Percentiles rank a stretch among this genome's conserved stretches.
Conservation (phyloP, 2,113 vertebrate genomes). For the Dermatemys mawii region DNA sequence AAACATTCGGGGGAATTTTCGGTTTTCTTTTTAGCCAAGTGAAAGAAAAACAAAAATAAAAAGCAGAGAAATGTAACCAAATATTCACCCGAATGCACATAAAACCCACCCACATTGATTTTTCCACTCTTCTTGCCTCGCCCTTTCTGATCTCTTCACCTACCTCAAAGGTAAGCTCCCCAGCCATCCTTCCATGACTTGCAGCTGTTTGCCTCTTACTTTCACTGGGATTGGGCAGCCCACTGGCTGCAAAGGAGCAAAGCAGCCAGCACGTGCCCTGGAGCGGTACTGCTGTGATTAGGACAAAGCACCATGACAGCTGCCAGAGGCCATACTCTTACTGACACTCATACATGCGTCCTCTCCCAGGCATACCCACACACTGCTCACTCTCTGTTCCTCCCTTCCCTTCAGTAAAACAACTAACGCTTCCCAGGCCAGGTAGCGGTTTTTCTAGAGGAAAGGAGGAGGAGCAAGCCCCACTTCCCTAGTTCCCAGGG, state of each 20-base stretch:
- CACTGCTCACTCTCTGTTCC: rapidly evolving
- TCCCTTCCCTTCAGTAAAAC: not conserved
- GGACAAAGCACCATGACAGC: rapidly evolving
- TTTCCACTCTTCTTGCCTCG: not conserved
- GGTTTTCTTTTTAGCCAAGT: not conserved
- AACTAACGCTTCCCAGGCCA: not conserved
- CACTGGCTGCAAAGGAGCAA: rapidly evolving
- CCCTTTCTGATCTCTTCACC: not conserved
- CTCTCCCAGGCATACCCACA: not conserved
- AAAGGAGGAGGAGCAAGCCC: not conserved
- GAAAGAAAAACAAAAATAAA: not conserved
- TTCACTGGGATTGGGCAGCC: not conserved
- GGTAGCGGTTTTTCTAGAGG: not conserved
- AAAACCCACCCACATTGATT: not conserved
- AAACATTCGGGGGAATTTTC: not conserved
- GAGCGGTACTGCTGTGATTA: not conserved
- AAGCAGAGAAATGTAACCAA: not conserved
- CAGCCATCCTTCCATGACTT: not conserved
- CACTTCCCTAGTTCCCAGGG: not conserved
- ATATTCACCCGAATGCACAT: not conserved
- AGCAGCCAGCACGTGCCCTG: not conserved
- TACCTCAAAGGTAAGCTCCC: not conserved
- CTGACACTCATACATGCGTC: not conserved
- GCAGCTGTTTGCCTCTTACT: not conserved
- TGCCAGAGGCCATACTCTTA: not conserved